Base-by-base conservation (phyloP, 2,113 vertebrate genomes). In the Scomber colias region DNA sequence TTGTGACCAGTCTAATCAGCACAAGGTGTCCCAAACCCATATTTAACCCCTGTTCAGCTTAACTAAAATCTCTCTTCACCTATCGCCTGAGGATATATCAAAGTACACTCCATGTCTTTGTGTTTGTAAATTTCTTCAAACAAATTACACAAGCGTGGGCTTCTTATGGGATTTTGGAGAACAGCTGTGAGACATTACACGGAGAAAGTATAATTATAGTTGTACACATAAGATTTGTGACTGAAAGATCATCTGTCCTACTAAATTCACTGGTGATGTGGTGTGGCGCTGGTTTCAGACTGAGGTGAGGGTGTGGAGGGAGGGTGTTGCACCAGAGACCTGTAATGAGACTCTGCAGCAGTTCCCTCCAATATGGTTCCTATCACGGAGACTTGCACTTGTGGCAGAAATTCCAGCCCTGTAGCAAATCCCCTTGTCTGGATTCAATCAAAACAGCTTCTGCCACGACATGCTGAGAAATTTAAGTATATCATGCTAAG, bases 371-470 rank as follows among this genome's bases (percentile, higher is more conserved):
- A 91, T 93, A 83, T 94, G 93, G 88, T 95, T 94, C 88, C 89
- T 87, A 94, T 95, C 94, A 93, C 74, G 55, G 50, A 86, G 74
- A 90, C 87, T 91, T 91, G 89, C 90, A 93, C 92, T 93, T 94
- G 90, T 92, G 91, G 92, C 90, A 90, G 71, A 92, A 92, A 93
- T 94, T 94, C 90, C 92, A 89, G 72, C 24, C 77, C 84, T 86
- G 75, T 71, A 92, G 88, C 90, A 75, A 92, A 90, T 79, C 35
- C 66, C 73, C 85, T 90, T 49, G 74, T 90, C 93, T 95, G 94
- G 90, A 83, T 90, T 90, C 75, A 91, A 94, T 94, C 92, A 90
- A 89, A 92, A 82, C 71, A 79, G 68, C 83, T 70, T 75, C 82
- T 87, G 79, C 89, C 85, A 67, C 62, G 44, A 68, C 83, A 61